Evolutionary conservation across 2,888 invertebrate species (phyloP), one percentile per base, ranked within the genome.

Genomic region (Euphydryas editha): DNA sequence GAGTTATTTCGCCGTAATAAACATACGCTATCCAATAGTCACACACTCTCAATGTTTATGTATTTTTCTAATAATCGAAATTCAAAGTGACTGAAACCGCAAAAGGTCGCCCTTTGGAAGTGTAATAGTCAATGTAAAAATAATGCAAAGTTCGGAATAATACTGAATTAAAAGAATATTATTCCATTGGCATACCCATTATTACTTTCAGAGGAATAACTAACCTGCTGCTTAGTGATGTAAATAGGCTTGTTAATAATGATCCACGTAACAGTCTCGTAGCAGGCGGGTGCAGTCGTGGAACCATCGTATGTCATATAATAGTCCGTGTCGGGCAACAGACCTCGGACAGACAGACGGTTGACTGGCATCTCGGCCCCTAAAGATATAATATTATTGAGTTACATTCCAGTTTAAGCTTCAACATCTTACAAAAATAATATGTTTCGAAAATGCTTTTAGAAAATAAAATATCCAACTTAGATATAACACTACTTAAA

Each of bases 301-400:
- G 99, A 99, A 59, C 99, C 99, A 81, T 99, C 98, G 89, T 99
- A 99, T 62, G 99, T 99, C 96, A 99, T 98, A 93, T 98, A 99
- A 92, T 98, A 97, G 83, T 97, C 96, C 56, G 98, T 99, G 78
- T 97, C 96, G 6, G 99, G 99, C 71, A 99, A 92, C 66, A 99
- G 94, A 36, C 97, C 97, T 61, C 96, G 94, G 61, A 99, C 96
- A 55, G 97, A 97, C 77, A 99, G 92, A 78, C 96, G 95, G 85
- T 96, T 96, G 72, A 99, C 95, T 72, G 96, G 96, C 86, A 96
- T 96, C 87, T 96, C 96, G 73, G 97, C 96, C 79, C 97, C 97
- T 97, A 85, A 68, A 36, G 46, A 57, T 83, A 81, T 81, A 80
- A 74, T 24, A 67, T 39, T 63, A 59, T 64, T 30, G 49, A 18